Base-by-base conservation (phyloP, 2,113 vertebrate species). In the Oryzias woworae region DNA sequence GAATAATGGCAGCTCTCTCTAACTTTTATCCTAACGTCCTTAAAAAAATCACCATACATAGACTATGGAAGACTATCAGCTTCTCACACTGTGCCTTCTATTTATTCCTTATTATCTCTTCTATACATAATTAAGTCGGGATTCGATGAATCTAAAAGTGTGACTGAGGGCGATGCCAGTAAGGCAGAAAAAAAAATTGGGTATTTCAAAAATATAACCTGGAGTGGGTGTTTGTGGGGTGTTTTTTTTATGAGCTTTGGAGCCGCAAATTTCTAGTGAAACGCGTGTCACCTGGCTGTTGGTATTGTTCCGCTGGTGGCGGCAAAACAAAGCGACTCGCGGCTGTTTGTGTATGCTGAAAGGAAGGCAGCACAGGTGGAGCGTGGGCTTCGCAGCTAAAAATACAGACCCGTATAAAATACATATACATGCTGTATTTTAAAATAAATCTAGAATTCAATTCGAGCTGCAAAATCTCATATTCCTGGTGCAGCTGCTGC, bases 401-500 rank as follows among this genome's bases (percentile, higher is more conserved):
- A 81, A 81, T 73, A 75, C n/a, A 55, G 45, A 51, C 14, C 23
- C 48, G 14, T 50, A 65, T 36, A 72, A 63, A 78, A 71, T 14
- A 60, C 73, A 75, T 60, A 70, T 62, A 82, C 71, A 80, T 75
- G 20, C 17, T n/a, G 17, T 61, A 5, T 62, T 48, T 22, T 2
- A 18, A 43, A 52, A 62, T 43, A 58, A 62, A 52, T 36, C 55
- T 42, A 69, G 61, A 59, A 81, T 76, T 52, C 58, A 79, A 77
- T 86, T 78, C 62, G 60, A 64, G 47, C 53, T 67, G 50, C 62
- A 46, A 10, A 74, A 76, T 76, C 56, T 73, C 46, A 62, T 53
- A 75, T 81, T 79, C 51, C 48, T 22, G 66, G 18, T 73, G 73
- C 69, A 73, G 70, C 65, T 77, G 70, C 61, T 58, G 74, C 63